These are phyloP conservation scores for Zaprionus bogoriensis DNA, from an alignment of 2,888 invertebrate genomes.

Conservation along the genomic window DNA sequence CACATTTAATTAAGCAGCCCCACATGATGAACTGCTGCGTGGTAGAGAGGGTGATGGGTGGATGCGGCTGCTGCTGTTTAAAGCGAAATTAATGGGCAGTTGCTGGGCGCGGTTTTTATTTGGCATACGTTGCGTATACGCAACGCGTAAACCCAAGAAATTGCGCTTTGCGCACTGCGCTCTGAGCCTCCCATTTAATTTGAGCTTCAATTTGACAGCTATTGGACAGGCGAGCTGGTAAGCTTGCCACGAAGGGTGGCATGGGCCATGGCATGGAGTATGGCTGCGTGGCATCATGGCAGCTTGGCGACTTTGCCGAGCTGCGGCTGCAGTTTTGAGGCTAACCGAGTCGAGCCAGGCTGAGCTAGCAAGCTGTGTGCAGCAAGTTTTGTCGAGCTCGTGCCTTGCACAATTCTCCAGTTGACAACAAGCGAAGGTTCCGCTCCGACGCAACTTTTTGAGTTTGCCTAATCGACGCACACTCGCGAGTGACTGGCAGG, in stretches of 20 bases:
- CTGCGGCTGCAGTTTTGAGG: slow-evolving; percentile 47
- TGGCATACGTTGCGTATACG: slow-evolving; percentile 35
- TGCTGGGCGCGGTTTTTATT: slow-evolving; percentile 21
- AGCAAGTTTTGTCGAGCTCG: not conserved
- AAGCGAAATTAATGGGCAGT: slow-evolving; percentile 31
- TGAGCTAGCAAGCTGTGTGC: too few relatives aligned
- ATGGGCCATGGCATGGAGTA: not conserved
- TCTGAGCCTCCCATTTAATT: slow-evolving; percentile 53
- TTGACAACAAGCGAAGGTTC: not conserved
- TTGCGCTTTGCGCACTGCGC: not conserved
- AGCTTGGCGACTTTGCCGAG: not conserved
- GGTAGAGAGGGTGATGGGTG: not conserved
- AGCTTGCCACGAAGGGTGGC: not conserved
- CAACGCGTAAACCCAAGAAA: slow-evolving; percentile 21
- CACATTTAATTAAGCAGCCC: slow-evolving; percentile 38
- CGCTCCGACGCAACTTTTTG: not conserved
- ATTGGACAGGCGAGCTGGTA: slow-evolving; percentile 56
- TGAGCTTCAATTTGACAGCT: slow-evolving; percentile 68
- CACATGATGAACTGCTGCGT: slow-evolving; percentile 12
- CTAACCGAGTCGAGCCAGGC: slow-evolving; percentile 2
- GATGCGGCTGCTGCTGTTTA: not conserved
- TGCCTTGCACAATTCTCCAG: not conserved
- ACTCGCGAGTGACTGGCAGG: not conserved
- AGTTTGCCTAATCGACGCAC: not conserved
- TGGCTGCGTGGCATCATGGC: not conserved